Conservation (phyloP, 2,113 vertebrate genomes). For the Tapirus terrestris region DNA sequence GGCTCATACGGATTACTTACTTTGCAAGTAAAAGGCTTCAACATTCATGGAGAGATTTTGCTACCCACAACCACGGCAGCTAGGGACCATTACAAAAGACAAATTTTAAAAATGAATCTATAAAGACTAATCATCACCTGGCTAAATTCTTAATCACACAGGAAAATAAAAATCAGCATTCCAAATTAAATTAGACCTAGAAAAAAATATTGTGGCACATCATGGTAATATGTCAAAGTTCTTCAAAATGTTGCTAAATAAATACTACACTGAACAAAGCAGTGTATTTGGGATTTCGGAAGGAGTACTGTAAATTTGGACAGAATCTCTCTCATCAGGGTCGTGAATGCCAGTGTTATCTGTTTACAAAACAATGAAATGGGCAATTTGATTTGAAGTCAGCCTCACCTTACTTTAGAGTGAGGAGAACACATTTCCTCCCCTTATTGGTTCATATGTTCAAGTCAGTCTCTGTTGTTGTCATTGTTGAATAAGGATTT, state of each 20-base stretch:
- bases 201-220: not conserved
- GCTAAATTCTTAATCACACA: not conserved
- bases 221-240: not conserved
- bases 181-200: not conserved
- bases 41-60: not conserved
- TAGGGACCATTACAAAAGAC: not conserved
- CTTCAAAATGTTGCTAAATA: not conserved
- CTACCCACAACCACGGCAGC: not conserved
- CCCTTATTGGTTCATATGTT: not conserved
- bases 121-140: not conserved
- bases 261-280: not conserved
- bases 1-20: not conserved
- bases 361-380: not conserved
- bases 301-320: not conserved
- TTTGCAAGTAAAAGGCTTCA: not conserved
- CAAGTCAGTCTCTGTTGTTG: constrained; percentile 7
- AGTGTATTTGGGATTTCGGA: not conserved
- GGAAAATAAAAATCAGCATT: not conserved
- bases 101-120: not conserved
- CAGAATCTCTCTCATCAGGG: not conserved
- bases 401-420: not conserved
- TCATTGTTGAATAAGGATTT: not conserved
- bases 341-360: not conserved
- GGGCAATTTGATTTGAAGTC: not conserved
- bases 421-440: not conserved